A percentile compares a stretch with the other conserved stretches of the same genome.
These are phyloP conservation scores for Schizopygopsis pylzovi DNA, from an alignment of 2,797 vertebrate species.

Conservation along the genomic window DNA sequence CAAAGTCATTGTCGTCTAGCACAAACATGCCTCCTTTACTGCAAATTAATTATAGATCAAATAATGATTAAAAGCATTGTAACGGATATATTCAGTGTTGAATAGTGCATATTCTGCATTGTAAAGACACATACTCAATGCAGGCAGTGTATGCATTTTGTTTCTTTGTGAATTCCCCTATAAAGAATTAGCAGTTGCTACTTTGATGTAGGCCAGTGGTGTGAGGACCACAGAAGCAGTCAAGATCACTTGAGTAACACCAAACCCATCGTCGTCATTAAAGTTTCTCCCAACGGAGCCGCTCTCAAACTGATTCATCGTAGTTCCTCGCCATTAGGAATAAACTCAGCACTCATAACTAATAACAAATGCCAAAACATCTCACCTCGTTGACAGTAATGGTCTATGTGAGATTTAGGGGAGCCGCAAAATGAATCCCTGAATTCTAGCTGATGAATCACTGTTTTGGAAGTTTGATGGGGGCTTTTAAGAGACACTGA, in stretches of 20 bases:
- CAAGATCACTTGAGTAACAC: constrained; percentile 42
- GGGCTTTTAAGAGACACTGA: constrained; percentile 57
- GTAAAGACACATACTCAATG: background rate
- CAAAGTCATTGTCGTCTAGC: background rate
- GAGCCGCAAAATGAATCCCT: constrained; percentile 48
- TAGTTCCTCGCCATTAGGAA: constrained; percentile 54
- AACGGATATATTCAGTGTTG: background rate
- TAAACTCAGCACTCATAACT: constrained; percentile 61
- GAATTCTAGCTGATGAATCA: constrained; percentile 49
- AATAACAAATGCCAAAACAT: constrained; percentile 64
- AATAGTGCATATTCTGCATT: background rate
- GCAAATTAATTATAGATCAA: background rate
- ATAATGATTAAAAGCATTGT: background rate
- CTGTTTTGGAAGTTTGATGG: constrained; percentile 55
- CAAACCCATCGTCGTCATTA: constrained; percentile 42
- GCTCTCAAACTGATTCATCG: constrained; percentile 54
- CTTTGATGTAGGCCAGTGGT: constrained; percentile 23
- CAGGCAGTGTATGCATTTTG: background rate
- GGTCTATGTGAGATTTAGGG: constrained; percentile 62
- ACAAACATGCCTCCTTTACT: background rate
- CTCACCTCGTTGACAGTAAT: constrained; percentile 63
- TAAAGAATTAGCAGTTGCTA: background rate
- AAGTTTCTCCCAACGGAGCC: constrained; percentile 44
- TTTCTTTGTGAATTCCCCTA: background rate
- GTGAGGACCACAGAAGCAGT: constrained; percentile 37